A percentile compares a stretch with the other conserved stretches of the same genome.
These are phyloP conservation scores for Nycteola revayana DNA, from an alignment of 2,888 invertebrate genomes.

Conservation along the genomic window DNA sequence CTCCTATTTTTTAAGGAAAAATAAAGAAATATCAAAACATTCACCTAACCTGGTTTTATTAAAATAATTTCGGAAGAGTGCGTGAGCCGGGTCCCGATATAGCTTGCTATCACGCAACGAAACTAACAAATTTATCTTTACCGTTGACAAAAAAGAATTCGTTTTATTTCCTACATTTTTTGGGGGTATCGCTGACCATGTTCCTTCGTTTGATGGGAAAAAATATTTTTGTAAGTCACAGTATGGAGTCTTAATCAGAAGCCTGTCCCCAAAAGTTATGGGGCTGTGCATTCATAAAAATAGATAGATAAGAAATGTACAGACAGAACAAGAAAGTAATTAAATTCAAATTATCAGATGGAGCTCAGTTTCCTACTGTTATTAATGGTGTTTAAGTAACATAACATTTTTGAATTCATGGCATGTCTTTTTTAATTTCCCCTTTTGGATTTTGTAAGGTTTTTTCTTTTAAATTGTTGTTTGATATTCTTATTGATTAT, in stretches of 20 bases:
- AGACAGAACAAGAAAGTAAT: slow-evolving; percentile 54
- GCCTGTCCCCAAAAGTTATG: slow-evolving; percentile 66
- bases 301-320: slow-evolving; percentile 53
- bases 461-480: too few relatives aligned
- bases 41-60: slow-evolving; percentile 73
- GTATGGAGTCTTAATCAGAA: slow-evolving; percentile 67
- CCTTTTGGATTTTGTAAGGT: too few relatives aligned
- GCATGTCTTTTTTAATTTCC: too few relatives aligned
- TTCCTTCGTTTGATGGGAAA: too few relatives aligned
- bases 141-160: slow-evolving; percentile 25
- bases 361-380: too few relatives aligned
- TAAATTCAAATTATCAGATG: slow-evolving; percentile 42
- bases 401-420: too few relatives aligned
- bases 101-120: slow-evolving; percentile 62
- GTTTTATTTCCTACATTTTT: slow-evolving; percentile 27
- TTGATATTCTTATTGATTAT: too few relatives aligned
- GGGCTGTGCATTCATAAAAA: slow-evolving; percentile 56
- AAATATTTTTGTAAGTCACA: slow-evolving; percentile 19
- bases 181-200: too few relatives aligned
- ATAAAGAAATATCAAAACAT: slow-evolving; percentile 56
- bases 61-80: slow-evolving; percentile 77
- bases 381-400: too few relatives aligned
- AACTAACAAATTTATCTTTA: slow-evolving; percentile 44
- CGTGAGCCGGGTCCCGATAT: slow-evolving; percentile 69
- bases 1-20: slow-evolving; percentile 25